Conservation (phyloP, 2,888 invertebrate genomes). For the Congeria kusceri region DNA sequence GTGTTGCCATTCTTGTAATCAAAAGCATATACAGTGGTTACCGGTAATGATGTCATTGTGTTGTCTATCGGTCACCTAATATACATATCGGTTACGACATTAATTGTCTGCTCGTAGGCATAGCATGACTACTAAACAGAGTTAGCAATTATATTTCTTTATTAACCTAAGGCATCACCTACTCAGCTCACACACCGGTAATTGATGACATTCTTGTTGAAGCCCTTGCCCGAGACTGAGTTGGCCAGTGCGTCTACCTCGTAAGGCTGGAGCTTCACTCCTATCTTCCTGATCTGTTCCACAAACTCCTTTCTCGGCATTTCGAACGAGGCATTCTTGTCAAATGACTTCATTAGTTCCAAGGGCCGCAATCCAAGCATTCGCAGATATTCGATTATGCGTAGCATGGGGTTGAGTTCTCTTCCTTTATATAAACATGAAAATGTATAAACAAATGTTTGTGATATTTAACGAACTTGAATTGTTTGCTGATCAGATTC, state of each 20-base stretch:
- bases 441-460: neutral
- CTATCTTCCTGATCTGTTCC: slow-evolving; percentile 71
- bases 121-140: too few species aligned
- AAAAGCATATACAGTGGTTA: too few species aligned
- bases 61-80: too few species aligned
- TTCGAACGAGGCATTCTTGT: slow-evolving; percentile 69
- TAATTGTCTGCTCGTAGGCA: too few species aligned
- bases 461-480: too few species aligned
- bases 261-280: slow-evolving; percentile 68
- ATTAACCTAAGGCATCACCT: too few species aligned
- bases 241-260: slow-evolving; percentile 72
- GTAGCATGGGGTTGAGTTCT: slow-evolving; percentile 73
- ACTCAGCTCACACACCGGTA: slow-evolving; percentile 69
- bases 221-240: slow-evolving; percentile 60
- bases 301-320: slow-evolving; percentile 73
- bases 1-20: too few species aligned
- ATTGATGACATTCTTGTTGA: slow-evolving; percentile 63
- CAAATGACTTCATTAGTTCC: slow-evolving; percentile 77
- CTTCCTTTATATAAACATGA: slow-evolving; percentile 54
- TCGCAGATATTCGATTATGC: slow-evolving; percentile 77
- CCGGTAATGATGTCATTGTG: too few species aligned
- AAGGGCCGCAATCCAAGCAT: slow-evolving; percentile 72
- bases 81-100: too few species aligned
- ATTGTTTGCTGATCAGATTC: too few species aligned
- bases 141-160: too few species aligned